Evolutionary conservation across 2,797 vertebrate genomes (phyloP), one percentile per base, ranked within the genome.

Genomic region (Eupleurogrammus muticus): DNA sequence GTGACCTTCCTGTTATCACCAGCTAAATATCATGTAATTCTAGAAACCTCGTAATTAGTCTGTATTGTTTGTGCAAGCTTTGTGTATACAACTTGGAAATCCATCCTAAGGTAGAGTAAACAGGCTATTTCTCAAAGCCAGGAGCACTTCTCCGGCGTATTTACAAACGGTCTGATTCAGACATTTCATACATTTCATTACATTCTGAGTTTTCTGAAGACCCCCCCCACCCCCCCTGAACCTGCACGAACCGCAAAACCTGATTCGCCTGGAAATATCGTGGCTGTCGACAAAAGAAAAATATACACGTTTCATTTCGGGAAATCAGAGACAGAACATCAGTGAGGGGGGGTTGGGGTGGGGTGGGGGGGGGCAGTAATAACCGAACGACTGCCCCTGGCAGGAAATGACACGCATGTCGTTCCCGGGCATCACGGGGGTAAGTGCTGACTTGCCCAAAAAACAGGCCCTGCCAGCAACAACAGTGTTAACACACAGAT

Each of bases 1-100:
- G 87, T 85, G 88, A 92, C 89, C 84, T 82, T 91, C 84, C 89
- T 93, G 92, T 94, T 94, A 93, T 92, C 90, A 86, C 87, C 87
- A 71, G 78, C 76, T 81, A 83, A 79, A 82, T 68, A 70, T 82
- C 80, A 84, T 89, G 93, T 92, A 93, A 94, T 88, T 90, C 88
- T 91, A 94, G 92, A 93, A 82, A 64, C 66, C 54, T 75, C 71
- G 85, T 89, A 93, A 93, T 94, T 91, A 94, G 85, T 76, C 74
- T 38, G 66, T 85, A 77, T 90, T 93, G 90, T 90, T 90, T 90
- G 81, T 84, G 79, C 80, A 89, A 81, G 80, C 77, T 82, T 81
- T 75, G 48, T 89, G 87, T 93, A 88, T 90, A 92, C 89, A 89
- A 72, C 92, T 90, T 87, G 84, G 84, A 93, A 91, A 92, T 92